Base-by-base conservation (phyloP, 2,113 vertebrate genomes). In the Siniperca chuatsi region DNA sequence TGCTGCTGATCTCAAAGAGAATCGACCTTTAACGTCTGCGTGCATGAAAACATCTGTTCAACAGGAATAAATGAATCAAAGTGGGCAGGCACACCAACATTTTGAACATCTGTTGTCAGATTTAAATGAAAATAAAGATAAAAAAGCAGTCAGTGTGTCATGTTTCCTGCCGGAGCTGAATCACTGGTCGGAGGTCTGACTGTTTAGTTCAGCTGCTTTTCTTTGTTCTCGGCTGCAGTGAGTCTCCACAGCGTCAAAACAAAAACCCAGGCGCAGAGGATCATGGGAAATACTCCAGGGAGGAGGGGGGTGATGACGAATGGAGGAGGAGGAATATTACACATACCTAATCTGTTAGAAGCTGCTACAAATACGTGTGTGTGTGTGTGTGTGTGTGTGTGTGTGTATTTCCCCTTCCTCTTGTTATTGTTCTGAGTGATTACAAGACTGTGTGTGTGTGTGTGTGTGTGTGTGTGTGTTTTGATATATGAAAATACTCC, bases 201-300 rank as follows among this genome's bases (percentile, higher is more conserved):
- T 37, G 62, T 3, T 1, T 0, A 48, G 13, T 18, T 16, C 48
- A 18, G 48, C 48, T 50, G 20, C 1, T 60, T 8, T 6, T 64
- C 58, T 52, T 37, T n/a, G 58, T 48, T 75, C n/a, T 13, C 15
- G 42, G 48, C 48, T 13, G 50, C 52, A 16, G 23, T 6, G 46
- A n/a, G 54, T 70, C 61, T 16, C 60, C 75, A 37, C 15, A 20
- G 25, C n/a, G 21, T 65, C 79, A 55, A 65, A 81, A 81, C 50
- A 81, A 55, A 73, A 66, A 46, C 18, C 50, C 61, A 25, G 3
- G 68, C 67, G 64, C 62, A 70, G 37, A 71, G 74, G n/a, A 83
- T 83, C 73, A 70, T 82, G 81, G 81, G 81, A 57, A 71, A 77
- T 64, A 64, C 65, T 62, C 65, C n/a, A 44, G 73, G 62, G 50